Conservation (phyloP, 2,888 invertebrate species). For the Caenorhabditis auriculariae region DNA sequence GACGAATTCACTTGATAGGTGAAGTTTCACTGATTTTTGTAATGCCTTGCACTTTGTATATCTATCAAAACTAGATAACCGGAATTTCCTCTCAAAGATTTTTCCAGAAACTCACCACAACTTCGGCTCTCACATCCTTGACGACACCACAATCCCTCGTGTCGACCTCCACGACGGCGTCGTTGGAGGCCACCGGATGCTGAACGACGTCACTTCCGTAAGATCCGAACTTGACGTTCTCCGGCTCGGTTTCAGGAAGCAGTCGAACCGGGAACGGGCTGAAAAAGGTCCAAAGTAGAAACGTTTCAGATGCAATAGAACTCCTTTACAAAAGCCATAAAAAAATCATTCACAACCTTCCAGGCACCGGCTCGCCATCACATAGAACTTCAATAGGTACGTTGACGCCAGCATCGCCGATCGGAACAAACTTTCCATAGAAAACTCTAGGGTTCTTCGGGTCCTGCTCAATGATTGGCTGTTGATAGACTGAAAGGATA, state of each 20-base stretch:
- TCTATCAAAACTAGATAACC: too few relatives aligned
- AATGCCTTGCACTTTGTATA: too few relatives aligned
- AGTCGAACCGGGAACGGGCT: conserved; percentile 11
- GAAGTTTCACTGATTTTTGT: too few relatives aligned
- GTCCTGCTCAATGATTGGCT: conserved; percentile 15
- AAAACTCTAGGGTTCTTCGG: conserved; percentile 22
- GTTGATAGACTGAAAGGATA: not conserved
- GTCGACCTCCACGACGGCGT: conserved; percentile 35
- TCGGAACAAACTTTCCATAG: conserved; percentile 23
- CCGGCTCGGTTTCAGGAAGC: conserved; percentile 27
- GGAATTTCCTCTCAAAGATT: not conserved
- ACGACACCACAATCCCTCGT: conserved; percentile 36
- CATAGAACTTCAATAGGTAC: conserved; percentile 35
- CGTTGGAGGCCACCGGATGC: conserved; percentile 28
- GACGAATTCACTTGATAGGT: too few relatives aligned
- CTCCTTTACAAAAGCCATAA: too few relatives aligned
- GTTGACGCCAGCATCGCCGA: conserved; percentile 19
- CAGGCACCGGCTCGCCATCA: conserved; percentile 30
- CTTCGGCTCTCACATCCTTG: conserved; percentile 25
- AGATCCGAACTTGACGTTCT: conserved; percentile 14
- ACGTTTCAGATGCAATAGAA: too few relatives aligned
- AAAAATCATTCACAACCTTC: too few relatives aligned
- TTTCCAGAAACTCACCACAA: conserved; percentile 36
- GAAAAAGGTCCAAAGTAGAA: not conserved
- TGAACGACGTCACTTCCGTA: not conserved